Evolutionary conservation across 1,140 invertebrate species (phyloP).

Genomic region (Leptinotarsa undecemlineata): DNA sequence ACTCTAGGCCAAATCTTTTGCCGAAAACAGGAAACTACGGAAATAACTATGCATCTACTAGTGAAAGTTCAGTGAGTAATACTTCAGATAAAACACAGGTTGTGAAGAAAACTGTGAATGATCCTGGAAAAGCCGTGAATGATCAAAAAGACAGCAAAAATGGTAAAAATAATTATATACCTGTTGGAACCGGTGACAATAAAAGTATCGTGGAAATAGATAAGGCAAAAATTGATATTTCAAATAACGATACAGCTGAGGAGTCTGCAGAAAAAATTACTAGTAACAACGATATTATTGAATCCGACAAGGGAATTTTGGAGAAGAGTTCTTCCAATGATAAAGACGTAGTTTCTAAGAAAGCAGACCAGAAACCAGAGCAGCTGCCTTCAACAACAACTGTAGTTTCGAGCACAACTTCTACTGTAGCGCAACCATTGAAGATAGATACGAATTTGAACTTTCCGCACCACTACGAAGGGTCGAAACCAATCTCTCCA

Average conservation of each 20-base stretch:
- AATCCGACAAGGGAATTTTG: not conserved
- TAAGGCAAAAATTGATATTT: constrained; percentile 17
- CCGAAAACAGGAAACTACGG: constrained; percentile 36
- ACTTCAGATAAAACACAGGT: not conserved
- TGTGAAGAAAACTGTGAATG: constrained; percentile 2
- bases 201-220: constrained; percentile 24
- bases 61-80: constrained; percentile 36
- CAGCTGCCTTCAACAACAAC: constrained; percentile 44
- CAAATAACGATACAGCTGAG: not conserved
- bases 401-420: constrained; percentile 51
- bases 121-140: not conserved
- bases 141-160: not conserved
- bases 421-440: constrained; percentile 50
- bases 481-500: constrained; percentile 41
- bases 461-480: constrained; percentile 15
- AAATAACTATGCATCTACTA: constrained; percentile 39
- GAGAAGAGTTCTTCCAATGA: not conserved
- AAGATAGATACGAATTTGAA: constrained; percentile 51
- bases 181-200: constrained; percentile 9
- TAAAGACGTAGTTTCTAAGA: not conserved
- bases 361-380: constrained; percentile 31
- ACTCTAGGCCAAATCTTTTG: constrained; percentile 38
- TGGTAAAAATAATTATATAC: constrained; percentile 24
- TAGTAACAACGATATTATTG: too few relatives aligned
- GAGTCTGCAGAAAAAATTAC: not conserved